Base-by-base conservation (phyloP, 2,797 vertebrate species). In the Danio kyathit region DNA sequence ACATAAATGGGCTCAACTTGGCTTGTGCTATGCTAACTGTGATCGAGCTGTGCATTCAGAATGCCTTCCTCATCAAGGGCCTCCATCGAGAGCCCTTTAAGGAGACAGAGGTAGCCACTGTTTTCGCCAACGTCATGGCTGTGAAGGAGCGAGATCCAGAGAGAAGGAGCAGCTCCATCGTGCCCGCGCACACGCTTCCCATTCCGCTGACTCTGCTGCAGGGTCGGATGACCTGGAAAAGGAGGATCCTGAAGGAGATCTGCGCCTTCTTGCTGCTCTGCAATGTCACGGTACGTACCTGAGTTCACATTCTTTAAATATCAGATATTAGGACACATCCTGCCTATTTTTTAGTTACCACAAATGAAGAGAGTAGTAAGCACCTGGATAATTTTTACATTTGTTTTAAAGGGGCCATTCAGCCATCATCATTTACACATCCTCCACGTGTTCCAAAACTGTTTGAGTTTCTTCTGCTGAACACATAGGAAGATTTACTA, bases 31-130 rank as follows among this genome's bases (percentile, higher is more conserved):
- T 99, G 70, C 88, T 98, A 0, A 95, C 95, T 89, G 94, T 98
- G 0, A 89, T 96, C 13, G 96, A 99, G 88, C 93, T 97, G 38
- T 95, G 92, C 76, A 93, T 97, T 87, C 98, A 99, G 90, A 99
- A 99, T 0, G 83, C 94, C 66, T 99, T 99, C 88, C 94, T 99
- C 61, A 95, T 98, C 0, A 96, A 98, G 87, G 97, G 97, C n/a
- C 94, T 99, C 16, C 96, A 97, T 73, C 93, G 97, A 38, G 92
- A 96, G 49, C 97, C 97, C 0, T 93, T 92, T 1, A 91, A 91
- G 14, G 91, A 94, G 13, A 87, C 87, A 5, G 84, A 86, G 1
- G 87, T 88, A 2, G 17, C 72, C 82, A 81, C 0, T 0, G 86
- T 87, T 40, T 76, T 61, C 40, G 82, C 57, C 74, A 89, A 88